These are phyloP conservation scores for Phengaris alcon DNA, from an alignment of 2,888 invertebrate genomes.

Conservation along the genomic window DNA sequence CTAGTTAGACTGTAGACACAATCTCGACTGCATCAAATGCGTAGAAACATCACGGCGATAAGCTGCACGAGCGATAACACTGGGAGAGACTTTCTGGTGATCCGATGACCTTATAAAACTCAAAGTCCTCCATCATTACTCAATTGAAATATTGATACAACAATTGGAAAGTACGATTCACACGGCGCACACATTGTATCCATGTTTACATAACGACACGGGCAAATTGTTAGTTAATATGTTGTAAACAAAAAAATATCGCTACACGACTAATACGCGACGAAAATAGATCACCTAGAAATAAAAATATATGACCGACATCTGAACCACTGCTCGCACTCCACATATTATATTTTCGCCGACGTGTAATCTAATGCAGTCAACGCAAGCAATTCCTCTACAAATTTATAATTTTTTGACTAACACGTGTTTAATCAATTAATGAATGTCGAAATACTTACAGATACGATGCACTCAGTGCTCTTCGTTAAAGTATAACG, in stretches of 20 bases:
- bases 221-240: not conserved
- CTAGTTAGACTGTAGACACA: not conserved
- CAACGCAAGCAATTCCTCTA: conserved; percentile 48
- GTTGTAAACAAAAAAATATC: conserved; percentile 26
- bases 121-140: conserved; percentile 15
- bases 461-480: conserved; percentile 55
- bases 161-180: conserved; percentile 21
- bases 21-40: not conserved
- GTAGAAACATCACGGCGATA: conserved; percentile 3
- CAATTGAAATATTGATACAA: conserved; percentile 21
- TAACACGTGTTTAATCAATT: conserved; percentile 63
- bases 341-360: conserved; percentile 28
- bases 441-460: conserved; percentile 55
- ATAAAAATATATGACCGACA: conserved; percentile 53
- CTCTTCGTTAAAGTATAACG: conserved; percentile 43
- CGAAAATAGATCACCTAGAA: conserved; percentile 67
- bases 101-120: conserved; percentile 16
- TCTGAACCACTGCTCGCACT: not conserved
- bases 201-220: conserved; percentile 15
- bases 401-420: conserved; percentile 50
- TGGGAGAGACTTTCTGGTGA: not conserved
- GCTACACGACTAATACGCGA: conserved; percentile 41
- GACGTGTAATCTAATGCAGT: conserved; percentile 43
- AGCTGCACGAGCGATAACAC: conserved; percentile 12
- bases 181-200: not conserved